Base-by-base conservation (phyloP, 1,140 invertebrate species). In the Bombus difficillimus region DNA sequence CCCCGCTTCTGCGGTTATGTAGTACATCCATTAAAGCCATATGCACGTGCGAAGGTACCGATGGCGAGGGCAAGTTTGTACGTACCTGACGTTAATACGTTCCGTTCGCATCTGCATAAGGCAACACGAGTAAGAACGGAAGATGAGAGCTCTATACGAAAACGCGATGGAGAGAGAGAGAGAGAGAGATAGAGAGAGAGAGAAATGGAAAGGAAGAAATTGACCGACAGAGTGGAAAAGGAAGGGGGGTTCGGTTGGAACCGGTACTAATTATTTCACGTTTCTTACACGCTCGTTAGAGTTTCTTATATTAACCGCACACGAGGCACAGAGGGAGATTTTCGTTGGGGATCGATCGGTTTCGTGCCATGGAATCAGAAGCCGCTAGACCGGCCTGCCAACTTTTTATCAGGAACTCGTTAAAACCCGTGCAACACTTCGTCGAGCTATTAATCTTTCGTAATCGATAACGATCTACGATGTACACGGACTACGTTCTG, bases 231-330 rank as follows among this genome's bases (percentile, higher is more conserved):
- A 41, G 39, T 22, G 18, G 25, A 62, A 66, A 62, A 59, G 69
- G 69, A 43, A 71, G 76, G 74, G 43, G n/a, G 69, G 32, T 62
- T 66, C 32, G 41, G 80, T 81, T 81, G 73, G 66, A 75, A 86
- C 78, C 84, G 85, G 83, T 79, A 91, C 88, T 92, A 92, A 92
- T 92, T 92, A 91, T 92, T 90, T 89, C 85, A 62, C 86, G 79
- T 92, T 92, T 90, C 89, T 92, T 89, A 91, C 89, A 91, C 86
- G 89, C 86, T 92, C 86, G 91, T 92, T 92, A 92, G 88, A 77
- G 85, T 89, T 91, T 90, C 87, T 90, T 90, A 47, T 71, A 77
- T 62, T 81, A 74, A 43, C 68, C 68, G 43, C 57, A 66, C 73
- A 73, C 74, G 43, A 71, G 4, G 66, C 41, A n/a, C 47, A 18